Evolutionary conservation across 2,797 vertebrate genomes (phyloP), one percentile per base, ranked within the genome.

Genomic region (Buphagus erythrorhynchus): DNA sequence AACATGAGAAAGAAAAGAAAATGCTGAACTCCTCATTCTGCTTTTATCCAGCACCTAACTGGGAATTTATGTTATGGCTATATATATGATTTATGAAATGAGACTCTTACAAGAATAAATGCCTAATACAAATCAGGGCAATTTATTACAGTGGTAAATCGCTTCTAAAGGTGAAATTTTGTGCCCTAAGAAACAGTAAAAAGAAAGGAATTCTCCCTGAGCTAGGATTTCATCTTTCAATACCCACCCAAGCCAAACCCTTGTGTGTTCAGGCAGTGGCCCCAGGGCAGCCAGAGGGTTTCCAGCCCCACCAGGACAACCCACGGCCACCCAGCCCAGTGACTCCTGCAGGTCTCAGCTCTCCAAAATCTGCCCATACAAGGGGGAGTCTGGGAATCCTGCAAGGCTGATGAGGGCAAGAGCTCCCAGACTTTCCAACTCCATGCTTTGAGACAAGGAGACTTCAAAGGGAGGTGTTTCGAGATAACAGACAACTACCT

Each of bases 241-340:
- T 4, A 29, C 4, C 33, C 28, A 9, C 22, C n/a, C 69, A 36
- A 36, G 28, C 24, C 25, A 74, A 62, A 33, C 3, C 13, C 16
- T 6, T 9, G 22, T 5, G 24, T 46, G 31, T 40, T 40, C 71
- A 78, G 43, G 42, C 45, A 48, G 35, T 1, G n/a, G 33, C 13
- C 68, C 35, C 31, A 13, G 0, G 1, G 46, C 43, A 72, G 13
- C 21, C 6, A 3, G 71, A 29, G 40, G 29, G 33, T 8, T 65
- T 54, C 46, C 20, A 36, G 61, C 14, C 62, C 33, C 38, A 21
- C 1, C 18, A n/a, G 28, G 13, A 38, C 5, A n/a, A 24, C 2
- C 7, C 0, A 0, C n/a, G 52, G 51, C 31, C 48, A 66, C 9
- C 8, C 48, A 68, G 25, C 25, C 45, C 4, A 9, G 14, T 7